phyloP scores from a whole-genome alignment of 92 coral and sea anemone species.

The Diadumene lineata region DNA sequence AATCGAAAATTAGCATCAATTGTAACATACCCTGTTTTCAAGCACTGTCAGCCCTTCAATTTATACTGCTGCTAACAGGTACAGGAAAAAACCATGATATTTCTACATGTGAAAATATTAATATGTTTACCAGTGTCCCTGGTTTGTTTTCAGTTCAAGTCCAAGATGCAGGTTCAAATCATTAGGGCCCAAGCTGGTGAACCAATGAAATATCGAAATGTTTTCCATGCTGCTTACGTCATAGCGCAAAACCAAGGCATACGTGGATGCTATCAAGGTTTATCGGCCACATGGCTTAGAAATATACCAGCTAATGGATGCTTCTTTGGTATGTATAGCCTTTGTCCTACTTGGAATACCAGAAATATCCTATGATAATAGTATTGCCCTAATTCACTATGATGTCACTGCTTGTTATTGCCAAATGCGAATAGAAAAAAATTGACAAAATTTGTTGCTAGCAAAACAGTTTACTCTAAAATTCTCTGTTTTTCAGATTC shows the following conservation, averaged over 20 bases:
- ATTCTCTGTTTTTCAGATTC: no score
- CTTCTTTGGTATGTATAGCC: conserved; percentile 69
- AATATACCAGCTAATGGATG: conserved; percentile 86
- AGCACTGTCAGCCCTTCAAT: no score
- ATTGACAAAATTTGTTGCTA: no score
- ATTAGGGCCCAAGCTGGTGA: conserved; percentile 83
- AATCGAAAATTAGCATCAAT: no score
- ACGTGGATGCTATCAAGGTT: conserved; percentile 81
- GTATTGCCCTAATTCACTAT: no score
- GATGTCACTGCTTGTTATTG: no score
- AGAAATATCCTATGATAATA: no score
- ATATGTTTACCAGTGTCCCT: background rate
- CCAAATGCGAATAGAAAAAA: no score
- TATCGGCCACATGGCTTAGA: conserved; percentile 78
- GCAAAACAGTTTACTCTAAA: no score
- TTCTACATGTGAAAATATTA: background rate
- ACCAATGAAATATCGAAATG: conserved; percentile 79
- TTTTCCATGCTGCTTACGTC: conserved; percentile 81
- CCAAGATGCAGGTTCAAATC: conserved; percentile 90
- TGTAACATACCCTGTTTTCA: no score
- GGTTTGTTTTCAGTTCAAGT: conserved; percentile 61
- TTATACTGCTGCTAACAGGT: background rate
- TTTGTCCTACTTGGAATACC: no score
- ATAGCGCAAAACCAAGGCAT: conserved; percentile 74
- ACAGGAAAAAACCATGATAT: background rate